These are phyloP conservation scores for Gracilinanus agilis DNA, from an alignment of 2,113 vertebrate species.

Conservation along the genomic window DNA sequence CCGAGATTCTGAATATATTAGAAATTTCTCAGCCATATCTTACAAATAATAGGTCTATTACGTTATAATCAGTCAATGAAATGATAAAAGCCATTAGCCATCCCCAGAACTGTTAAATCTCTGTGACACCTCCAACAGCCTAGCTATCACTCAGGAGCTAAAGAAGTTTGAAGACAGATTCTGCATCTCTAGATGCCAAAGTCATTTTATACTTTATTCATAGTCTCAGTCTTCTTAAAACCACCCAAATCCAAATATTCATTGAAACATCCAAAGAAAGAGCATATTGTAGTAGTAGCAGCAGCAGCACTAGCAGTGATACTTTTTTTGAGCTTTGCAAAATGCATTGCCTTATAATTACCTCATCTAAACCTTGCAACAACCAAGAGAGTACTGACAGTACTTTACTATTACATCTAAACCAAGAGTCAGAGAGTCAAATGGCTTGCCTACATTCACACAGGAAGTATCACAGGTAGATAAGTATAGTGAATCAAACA, in stretches of 20 bases:
- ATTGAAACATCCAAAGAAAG: not conserved
- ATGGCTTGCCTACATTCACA: not conserved
- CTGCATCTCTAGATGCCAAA: not conserved
- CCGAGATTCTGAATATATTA: not conserved
- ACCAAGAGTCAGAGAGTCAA: not conserved
- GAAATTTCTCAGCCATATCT: not conserved
- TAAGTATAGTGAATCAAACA: not conserved
- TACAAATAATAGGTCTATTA: not conserved
- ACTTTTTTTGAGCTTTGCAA: not conserved
- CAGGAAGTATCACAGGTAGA: not conserved
- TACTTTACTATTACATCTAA: not conserved
- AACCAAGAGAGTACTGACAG: not conserved
- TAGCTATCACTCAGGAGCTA: not conserved
- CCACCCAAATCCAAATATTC: not conserved
- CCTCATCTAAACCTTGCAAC: not conserved
- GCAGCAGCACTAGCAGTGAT: not conserved
- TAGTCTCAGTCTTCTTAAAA: not conserved
- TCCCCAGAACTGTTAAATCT: not conserved
- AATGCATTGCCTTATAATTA: not conserved
- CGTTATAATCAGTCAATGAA: not conserved
- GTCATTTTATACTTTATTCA: not conserved
- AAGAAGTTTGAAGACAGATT: not conserved
- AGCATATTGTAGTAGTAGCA: not conserved
- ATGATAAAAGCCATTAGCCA: not conserved
- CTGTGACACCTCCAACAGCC: not conserved